phyloP scores from a whole-genome alignment of 1,140 invertebrate species.

The Diorhabda elongata region DNA sequence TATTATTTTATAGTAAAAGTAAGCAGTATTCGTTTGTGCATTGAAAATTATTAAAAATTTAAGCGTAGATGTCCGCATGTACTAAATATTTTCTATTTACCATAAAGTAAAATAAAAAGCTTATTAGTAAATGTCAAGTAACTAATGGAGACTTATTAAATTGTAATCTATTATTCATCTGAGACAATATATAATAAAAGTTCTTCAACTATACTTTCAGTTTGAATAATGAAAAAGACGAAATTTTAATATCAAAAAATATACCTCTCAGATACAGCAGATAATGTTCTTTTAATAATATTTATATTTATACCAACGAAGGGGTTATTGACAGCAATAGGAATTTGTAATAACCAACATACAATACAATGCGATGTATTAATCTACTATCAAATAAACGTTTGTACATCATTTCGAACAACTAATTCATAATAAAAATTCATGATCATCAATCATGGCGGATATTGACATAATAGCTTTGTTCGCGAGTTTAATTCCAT shows the following conservation, averaged over 20 bases:
- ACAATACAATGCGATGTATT: too few species aligned
- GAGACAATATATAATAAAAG: conserved; percentile 5
- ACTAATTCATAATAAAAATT: too few species aligned
- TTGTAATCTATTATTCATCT: conserved; percentile 7
- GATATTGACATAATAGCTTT: too few species aligned
- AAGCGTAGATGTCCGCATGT: conserved; percentile 1
- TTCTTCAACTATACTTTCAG: neutral
- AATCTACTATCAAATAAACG: too few species aligned
- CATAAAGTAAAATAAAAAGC: neutral
- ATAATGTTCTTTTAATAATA: too few species aligned
- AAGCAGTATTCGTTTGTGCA: conserved; percentile 5
- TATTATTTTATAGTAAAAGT: conserved; percentile 8
- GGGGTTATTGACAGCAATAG: too few species aligned
- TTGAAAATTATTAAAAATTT: conserved; percentile 3
- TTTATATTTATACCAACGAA: too few species aligned
- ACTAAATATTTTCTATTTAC: neutral
- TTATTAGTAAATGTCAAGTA: conserved; percentile 5
- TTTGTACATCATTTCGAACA: too few species aligned
- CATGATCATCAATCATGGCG: too few species aligned
- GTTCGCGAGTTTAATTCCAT: too few species aligned
- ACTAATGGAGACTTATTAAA: neutral
- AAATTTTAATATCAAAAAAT: neutral
- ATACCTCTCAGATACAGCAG: too few species aligned
- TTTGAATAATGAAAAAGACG: neutral
- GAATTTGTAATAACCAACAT: too few species aligned